Base-by-base conservation (phyloP, 2,888 invertebrate genomes). In the Dryocosmus kuriphilus region DNA sequence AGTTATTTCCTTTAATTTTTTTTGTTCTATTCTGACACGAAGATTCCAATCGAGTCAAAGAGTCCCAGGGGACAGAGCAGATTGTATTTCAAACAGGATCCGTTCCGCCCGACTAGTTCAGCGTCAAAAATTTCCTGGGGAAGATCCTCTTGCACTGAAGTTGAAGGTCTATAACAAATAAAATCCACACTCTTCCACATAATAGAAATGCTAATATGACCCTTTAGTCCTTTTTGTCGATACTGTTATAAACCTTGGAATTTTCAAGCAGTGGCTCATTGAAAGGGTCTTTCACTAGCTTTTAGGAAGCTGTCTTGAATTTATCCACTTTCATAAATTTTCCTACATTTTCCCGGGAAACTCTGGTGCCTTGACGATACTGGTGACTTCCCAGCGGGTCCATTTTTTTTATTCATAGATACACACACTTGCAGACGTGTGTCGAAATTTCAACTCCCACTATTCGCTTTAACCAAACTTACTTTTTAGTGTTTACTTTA, bases 71-170 rank as follows among this genome's bases (percentile, higher is more conserved):
- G 92, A 86, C 95, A 95, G 6, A 86, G 82, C 62, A 92, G 86
- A 19, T 87, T 83, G 87, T 94, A 95, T 80, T 92, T 87, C 62
- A 88, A 87, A 86, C 95, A 95, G 75, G 92, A 88, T 79, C 92
- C 89, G 75, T 92, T 92, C 73, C 92, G 85, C 24, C 94, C 94
- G 78, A 90, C 88, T 80, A 92, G 92, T 88, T 94, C 94, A 14
- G 95, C 95, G 85, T 94, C 93, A 84, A 93, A 93, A 85, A 93
- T 93, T 79, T 90, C 92, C 77, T 93, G 92, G 24, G 93, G 92
- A 79, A 94, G 86, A 76, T 92, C 91, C 80, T 94, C 94, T 88
- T 92, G 92, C 79, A 92, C 91, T 19, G 95, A 94, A 27, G 93
- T 92, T 75, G 94, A 94, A 57, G 94, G 95, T n/a, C 95, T 95